Evolutionary conservation across 2,113 vertebrate genomes (phyloP).

Genomic region (Calypte anna): DNA sequence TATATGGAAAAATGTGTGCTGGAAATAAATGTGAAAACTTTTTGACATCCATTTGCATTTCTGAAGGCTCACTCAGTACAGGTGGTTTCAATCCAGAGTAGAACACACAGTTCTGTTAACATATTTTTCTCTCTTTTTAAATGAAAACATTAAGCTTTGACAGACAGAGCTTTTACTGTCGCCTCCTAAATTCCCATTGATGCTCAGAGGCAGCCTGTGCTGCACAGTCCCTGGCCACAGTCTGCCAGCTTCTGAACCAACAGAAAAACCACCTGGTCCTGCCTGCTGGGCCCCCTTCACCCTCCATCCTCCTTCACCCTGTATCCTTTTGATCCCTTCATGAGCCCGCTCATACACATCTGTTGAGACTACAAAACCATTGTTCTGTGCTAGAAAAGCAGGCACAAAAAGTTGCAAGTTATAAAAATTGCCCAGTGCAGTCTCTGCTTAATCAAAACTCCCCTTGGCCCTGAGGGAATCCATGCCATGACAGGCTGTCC

Average conservation of each 20-base stretch:
- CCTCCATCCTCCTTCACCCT: too few relatives aligned
- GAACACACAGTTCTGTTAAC: not conserved
- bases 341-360: not conserved
- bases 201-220: not conserved
- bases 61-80: not conserved
- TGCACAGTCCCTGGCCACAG: not conserved
- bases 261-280: not conserved
- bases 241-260: accelerated
- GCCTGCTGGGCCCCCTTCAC: not conserved
- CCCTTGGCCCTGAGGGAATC: not conserved
- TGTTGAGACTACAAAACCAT: not conserved
- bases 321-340: accelerated
- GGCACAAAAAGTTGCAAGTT: not conserved
- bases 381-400: not conserved
- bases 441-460: not conserved
- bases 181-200: not conserved
- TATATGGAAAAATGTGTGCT: not conserved
- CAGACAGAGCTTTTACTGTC: not conserved
- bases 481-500: not conserved
- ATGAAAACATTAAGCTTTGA: not conserved
- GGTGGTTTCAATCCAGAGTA: not conserved
- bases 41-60: not conserved
- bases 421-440: not conserved
- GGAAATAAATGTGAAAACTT: slow-evolving; percentile 17
- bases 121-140: not conserved